These are phyloP conservation scores for Proisotoma minuta DNA, from an alignment of 2,888 invertebrate species.

Conservation along the genomic window DNA sequence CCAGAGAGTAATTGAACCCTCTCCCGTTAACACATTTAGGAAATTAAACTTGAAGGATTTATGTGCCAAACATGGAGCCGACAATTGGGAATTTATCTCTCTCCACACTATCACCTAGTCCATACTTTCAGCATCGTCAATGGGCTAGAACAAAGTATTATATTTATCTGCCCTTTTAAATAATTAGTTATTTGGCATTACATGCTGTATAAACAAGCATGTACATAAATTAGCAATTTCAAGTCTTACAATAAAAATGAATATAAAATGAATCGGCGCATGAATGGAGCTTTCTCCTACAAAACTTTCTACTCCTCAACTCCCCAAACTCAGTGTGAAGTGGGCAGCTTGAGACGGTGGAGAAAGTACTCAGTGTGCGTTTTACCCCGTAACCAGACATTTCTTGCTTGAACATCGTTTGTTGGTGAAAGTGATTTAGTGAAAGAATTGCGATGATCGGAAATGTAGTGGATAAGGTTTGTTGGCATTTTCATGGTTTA, in stretches of 20 bases:
- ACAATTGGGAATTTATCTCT: not conserved
- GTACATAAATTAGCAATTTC: no score
- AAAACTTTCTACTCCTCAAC: no score
- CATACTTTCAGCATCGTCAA: not conserved
- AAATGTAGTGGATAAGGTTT: no score
- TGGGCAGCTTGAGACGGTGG: not conserved
- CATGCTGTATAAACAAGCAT: no score
- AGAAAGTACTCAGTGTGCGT: constrained; percentile 4
- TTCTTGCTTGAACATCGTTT: not conserved
- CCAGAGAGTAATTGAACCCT: constrained; percentile 2
- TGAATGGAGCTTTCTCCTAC: no score
- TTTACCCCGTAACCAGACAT: constrained; percentile 1
- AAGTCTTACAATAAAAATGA: no score
- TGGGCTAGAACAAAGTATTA: no score
- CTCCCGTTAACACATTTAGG: constrained; percentile 10
- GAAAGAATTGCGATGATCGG: no score
- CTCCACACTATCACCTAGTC: not conserved
- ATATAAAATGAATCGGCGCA: no score
- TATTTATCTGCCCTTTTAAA: no score
- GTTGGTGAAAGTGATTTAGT: constrained; percentile 3
- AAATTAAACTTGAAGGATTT: constrained; percentile 18
- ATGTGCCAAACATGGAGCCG: not conserved
- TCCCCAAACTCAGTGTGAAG: not conserved
- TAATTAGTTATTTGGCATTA: no score
- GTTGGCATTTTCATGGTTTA: no score